Evolutionary conservation across 2,797 vertebrate species (phyloP), one percentile per base, ranked within the genome.

Genomic region (Phrynocephalus vlangalii): DNA sequence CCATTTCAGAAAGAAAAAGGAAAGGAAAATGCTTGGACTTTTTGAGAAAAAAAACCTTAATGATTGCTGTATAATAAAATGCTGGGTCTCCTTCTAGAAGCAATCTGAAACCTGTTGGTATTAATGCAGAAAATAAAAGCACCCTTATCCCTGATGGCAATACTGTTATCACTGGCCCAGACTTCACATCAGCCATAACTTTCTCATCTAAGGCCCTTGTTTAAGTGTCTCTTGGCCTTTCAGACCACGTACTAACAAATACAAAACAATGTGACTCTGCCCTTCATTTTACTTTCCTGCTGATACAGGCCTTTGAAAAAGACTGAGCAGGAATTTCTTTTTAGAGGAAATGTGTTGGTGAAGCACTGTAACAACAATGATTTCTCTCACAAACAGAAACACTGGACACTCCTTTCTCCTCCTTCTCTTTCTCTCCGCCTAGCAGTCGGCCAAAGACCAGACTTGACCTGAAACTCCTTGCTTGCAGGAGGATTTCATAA

Each of bases 301-400:
- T 82, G 80, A 82, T 44, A 30, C 63, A 68, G 80, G 22, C 67
- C 38, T 82, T 60, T 38, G 56, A 26, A 82, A 68, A 82, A 68
- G 44, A 82, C 80, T 68, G 80, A 67, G 80, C 80, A 67, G 68
- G 80, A 38, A 68, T 48, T 82, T 33, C 16, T 7, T 73, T 20
- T 18, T 30, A 24, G 33, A 11, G 79, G 38, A 81, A 81, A 66
- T 48, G 50, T 56, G 26, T 56, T 52, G 56, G 50, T 56, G 52
- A 28, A 77, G 11, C 44, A 77, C 44, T 28, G 9, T 50, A 26
- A 26, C 48, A 78, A 78, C 22, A 76, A 26, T 38, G 20, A 5
- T 44, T 7, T 75, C 60, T 20, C 18, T 63, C 60, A 63, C 60
- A 63, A 18, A 63, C 60, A 63, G 60, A 63, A 63, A 63, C 60